A percentile compares a stretch with the other conserved stretches of the same genome.
phyloP scores from a whole-genome alignment of 2,797 vertebrate species.

The Sternotherus odoratus region DNA sequence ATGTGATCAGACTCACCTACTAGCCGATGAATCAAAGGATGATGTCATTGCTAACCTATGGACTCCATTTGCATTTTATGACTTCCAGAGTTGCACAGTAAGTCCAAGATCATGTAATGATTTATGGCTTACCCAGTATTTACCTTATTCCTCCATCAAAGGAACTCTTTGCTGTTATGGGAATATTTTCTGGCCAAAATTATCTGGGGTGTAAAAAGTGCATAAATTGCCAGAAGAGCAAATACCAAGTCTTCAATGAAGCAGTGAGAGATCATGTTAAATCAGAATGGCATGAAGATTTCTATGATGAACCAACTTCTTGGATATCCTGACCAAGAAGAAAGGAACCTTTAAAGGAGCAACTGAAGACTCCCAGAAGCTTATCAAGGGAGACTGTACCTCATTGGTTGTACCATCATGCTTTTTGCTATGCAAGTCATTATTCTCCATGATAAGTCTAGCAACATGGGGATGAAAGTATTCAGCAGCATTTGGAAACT shows the following conservation, averaged over 20 bases:
- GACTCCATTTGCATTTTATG: slow-evolving; percentile 63
- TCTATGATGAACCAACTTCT: neutral
- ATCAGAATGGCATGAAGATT: slow-evolving; percentile 34
- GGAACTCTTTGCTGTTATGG: slow-evolving; percentile 37
- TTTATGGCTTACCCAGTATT: slow-evolving; percentile 46
- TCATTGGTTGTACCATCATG: neutral
- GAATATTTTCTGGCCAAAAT: slow-evolving; percentile 56
- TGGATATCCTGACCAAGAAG: neutral
- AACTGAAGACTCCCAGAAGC: neutral
- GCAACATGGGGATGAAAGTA: neutral
- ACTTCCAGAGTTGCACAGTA: slow-evolving; percentile 51
- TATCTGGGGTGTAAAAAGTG: slow-evolving; percentile 57
- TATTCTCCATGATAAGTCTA: neutral
- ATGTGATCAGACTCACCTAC: slow-evolving; percentile 9
- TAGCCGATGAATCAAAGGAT: slow-evolving; percentile 53
- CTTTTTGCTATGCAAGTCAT: neutral
- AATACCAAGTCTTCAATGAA: slow-evolving; percentile 61
- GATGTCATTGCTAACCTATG: slow-evolving; percentile 40
- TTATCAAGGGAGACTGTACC: neutral
- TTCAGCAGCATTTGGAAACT: neutral
- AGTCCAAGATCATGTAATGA: slow-evolving; percentile 46
- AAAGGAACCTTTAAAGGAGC: slow-evolving; percentile 17
- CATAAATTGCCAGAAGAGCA: slow-evolving; percentile 52
- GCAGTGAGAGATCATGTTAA: slow-evolving; percentile 50
- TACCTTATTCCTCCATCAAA: slow-evolving; percentile 37